These are phyloP conservation scores for Pteropus rufus DNA, from an alignment of 2,797 vertebrate genomes.

Conservation along the genomic window DNA sequence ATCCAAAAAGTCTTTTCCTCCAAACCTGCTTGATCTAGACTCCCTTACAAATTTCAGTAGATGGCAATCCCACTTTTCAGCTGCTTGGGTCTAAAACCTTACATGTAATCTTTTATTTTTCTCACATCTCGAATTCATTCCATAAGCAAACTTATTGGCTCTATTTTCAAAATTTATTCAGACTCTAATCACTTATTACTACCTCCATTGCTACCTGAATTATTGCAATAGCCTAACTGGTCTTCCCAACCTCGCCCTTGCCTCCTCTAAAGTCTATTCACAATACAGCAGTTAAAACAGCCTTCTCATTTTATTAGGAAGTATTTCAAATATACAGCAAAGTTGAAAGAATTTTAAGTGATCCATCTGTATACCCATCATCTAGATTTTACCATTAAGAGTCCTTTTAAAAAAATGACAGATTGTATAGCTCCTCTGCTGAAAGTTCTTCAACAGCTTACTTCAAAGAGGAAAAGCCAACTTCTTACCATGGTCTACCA, in stretches of 20 bases:
- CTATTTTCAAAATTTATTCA: background rate
- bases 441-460: background rate
- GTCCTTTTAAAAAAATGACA: background rate
- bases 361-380: background rate
- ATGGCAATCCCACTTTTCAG: background rate
- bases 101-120: background rate
- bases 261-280: background rate
- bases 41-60: background rate
- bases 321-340: background rate
- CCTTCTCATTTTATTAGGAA: background rate
- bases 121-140: background rate
- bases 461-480: background rate
- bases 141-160: background rate
- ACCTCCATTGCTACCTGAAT: background rate
- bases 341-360: background rate
- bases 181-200: background rate
- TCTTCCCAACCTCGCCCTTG: background rate
- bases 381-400: background rate
- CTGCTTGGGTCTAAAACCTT: background rate
- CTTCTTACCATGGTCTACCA: background rate
- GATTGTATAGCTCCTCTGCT: background rate
- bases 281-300: background rate
- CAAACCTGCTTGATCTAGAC: background rate
- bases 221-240: background rate
- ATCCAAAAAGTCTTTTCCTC: background rate